A percentile compares a stretch with the other conserved stretches of the same genome.
Conservation (phyloP, 1,140 invertebrate species). For the Macrotrachela quadricornifera region DNA sequence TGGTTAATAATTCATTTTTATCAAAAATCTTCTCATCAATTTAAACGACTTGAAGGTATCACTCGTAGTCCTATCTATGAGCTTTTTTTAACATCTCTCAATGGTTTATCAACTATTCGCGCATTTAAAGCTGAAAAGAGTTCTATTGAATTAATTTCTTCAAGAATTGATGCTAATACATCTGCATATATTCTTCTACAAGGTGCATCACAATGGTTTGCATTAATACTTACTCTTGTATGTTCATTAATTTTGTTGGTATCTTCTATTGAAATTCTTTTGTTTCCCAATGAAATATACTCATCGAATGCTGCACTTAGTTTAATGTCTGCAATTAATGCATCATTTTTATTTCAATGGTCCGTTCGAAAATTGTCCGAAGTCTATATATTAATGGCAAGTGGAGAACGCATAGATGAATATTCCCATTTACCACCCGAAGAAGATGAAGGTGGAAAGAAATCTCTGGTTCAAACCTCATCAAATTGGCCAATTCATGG, state of each 20-base stretch:
- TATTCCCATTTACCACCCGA: too few relatives aligned
- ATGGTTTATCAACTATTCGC: slow-evolving; percentile 56
- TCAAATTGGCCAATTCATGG: too few relatives aligned
- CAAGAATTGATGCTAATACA: slow-evolving; percentile 58
- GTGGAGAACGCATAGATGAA: too few relatives aligned
- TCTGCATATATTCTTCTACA: slow-evolving; percentile 55
- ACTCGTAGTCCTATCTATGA: slow-evolving; percentile 71
- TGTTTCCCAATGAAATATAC: too few relatives aligned
- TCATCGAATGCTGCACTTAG: too few relatives aligned
- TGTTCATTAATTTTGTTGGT: slow-evolving; percentile 45
- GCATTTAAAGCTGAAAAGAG: slow-evolving; percentile 39
- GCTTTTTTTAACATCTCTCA: slow-evolving; percentile 75
- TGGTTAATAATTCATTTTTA: slow-evolving; percentile 27
- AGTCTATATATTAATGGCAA: too few relatives aligned
- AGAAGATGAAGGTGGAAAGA: too few relatives aligned
- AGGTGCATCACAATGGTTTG: slow-evolving; percentile 65
- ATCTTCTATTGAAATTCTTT: too few relatives aligned
- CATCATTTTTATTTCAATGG: too few relatives aligned
- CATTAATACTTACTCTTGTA: slow-evolving; percentile 61
- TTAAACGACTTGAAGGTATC: slow-evolving; percentile 67
- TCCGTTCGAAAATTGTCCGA: too few relatives aligned
- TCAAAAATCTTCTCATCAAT: slow-evolving; percentile 63
- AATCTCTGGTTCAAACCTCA: too few relatives aligned
- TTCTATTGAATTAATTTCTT: slow-evolving; percentile 55
- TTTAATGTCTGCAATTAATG: too few relatives aligned